These are phyloP conservation scores for Cyprinodon variegatus DNA, from an alignment of 2,113 vertebrate species.

Conservation along the genomic window DNA sequence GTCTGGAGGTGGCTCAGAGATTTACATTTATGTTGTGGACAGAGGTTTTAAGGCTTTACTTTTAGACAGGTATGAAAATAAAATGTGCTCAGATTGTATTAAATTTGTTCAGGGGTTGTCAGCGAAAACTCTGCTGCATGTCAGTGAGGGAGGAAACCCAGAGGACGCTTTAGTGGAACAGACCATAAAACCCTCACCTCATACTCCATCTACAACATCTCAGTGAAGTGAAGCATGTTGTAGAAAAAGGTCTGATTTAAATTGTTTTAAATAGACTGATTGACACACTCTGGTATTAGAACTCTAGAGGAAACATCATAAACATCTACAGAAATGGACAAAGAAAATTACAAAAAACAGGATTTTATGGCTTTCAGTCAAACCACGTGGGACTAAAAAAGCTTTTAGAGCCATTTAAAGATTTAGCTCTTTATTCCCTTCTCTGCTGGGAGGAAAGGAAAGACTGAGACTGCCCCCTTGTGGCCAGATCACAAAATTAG, in stretches of 20 bases:
- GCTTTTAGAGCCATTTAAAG: not conserved
- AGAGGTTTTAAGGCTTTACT: constrained; percentile 24
- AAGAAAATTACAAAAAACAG: constrained; percentile 33
- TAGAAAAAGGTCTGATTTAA: constrained; percentile 52
- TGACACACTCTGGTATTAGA: not conserved
- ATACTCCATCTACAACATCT: constrained; percentile 66
- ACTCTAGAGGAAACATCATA: not conserved
- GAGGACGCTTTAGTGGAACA: constrained; percentile 58
- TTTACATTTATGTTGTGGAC: not conserved
- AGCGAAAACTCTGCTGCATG: constrained; percentile 29
- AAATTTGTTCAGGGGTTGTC: constrained; percentile 67
- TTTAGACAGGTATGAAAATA: constrained; percentile 46
- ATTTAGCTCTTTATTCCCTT: not conserved
- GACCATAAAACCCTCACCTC: constrained; percentile 59
- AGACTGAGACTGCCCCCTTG: not conserved
- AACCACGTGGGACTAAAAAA: constrained; percentile 8
- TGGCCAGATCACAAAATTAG: not conserved
- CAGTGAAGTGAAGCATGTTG: constrained; percentile 52
- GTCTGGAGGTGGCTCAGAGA: constrained; percentile 2
- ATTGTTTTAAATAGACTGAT: constrained; percentile 18
- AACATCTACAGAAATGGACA: constrained; percentile 27
- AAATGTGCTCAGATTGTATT: constrained; percentile 68
- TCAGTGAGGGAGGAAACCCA: constrained; percentile 54
- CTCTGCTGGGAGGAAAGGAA: not conserved
- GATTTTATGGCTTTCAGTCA: constrained; percentile 32